Evolutionary conservation across 2,888 invertebrate genomes (phyloP), one percentile per base, ranked within the genome.

Genomic region (Oxystoma pomonae): DNA sequence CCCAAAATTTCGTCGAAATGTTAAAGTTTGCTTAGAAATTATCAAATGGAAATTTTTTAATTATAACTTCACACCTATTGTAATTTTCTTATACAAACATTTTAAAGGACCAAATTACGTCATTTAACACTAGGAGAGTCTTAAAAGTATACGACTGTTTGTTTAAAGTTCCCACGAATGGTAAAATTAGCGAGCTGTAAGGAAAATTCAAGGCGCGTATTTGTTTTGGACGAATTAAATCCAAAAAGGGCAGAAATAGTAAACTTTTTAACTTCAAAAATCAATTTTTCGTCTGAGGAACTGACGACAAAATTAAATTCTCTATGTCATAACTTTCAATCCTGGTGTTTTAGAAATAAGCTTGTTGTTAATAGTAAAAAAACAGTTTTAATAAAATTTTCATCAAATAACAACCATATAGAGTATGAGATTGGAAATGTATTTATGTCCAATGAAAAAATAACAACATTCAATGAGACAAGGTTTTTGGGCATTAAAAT

Each of bases 141-240:
- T 35, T 35, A 35, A 35, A n/a, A n/a, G n/a, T n/a, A n/a, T n/a
- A n/a, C n/a, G 35, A 7, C 12, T 35, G 35, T 35, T 35, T 35
- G 35, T 35, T 35, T 35, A 35, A 35, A 35, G 35, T 66, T 66
- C 66, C 66, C 66, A 66, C 63, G 66, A 63, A 63, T 57, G 56
- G 63, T 63, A 61, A 63, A 66, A 66, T 63, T 61, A 63, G 59
- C 61, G 56, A 61, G 63, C 63, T 59, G 63, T n/a, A 35, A 3
- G 35, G 35, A 35, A 35, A 35, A 12, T 12, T 12, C 35, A 35
- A 35, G 35, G 35, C 35, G 35, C 35, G 35, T 35, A 35, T 35
- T 35, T 35, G 35, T 12, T 35, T 35, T 35, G 35, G 35, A 35
- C 35, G 5, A 35, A 35, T 35, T 7, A 35, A 35, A 35, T 35